phyloP scores from a whole-genome alignment of 2,797 vertebrate genomes.

The Hybognathus amarus region DNA sequence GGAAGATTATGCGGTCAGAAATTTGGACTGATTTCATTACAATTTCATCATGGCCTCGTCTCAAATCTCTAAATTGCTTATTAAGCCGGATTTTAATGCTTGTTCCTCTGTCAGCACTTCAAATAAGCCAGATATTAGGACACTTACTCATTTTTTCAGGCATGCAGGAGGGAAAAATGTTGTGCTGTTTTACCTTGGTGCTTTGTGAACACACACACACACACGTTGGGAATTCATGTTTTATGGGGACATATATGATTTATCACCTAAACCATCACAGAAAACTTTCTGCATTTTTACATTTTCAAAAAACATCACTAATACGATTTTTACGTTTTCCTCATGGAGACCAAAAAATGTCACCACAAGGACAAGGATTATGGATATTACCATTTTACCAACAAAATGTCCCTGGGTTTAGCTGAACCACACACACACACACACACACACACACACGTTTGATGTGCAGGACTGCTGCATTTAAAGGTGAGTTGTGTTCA shows the following conservation, averaged over 20 bases:
- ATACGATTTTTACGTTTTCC: neutral
- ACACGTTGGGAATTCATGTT: neutral
- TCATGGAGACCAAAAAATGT: neutral
- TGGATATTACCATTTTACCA: neutral
- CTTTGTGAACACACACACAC: conserved; percentile 11
- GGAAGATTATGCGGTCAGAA: conserved; percentile 74
- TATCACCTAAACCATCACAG: neutral
- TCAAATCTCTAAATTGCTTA: conserved; percentile 79
- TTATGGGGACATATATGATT: neutral
- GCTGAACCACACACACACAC: neutral
- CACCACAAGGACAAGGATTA: neutral
- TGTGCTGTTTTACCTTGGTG: conserved; percentile 17
- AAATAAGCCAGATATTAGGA: conserved; percentile 72
- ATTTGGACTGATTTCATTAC: conserved; percentile 80
- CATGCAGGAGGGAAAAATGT: neutral
- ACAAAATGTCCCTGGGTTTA: neutral
- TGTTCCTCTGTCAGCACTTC: conserved; percentile 75
- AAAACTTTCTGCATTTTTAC: neutral
- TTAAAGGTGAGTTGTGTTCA: neutral
- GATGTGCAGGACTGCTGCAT: neutral
- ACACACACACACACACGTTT: neutral
- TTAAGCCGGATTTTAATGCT: conserved; percentile 73
- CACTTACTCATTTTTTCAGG: conserved; percentile 15
- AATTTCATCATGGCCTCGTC: conserved; percentile 73
- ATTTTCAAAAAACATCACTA: neutral